Base-by-base conservation (phyloP, 2,888 invertebrate genomes). In the Dromius quadrimaculatus region DNA sequence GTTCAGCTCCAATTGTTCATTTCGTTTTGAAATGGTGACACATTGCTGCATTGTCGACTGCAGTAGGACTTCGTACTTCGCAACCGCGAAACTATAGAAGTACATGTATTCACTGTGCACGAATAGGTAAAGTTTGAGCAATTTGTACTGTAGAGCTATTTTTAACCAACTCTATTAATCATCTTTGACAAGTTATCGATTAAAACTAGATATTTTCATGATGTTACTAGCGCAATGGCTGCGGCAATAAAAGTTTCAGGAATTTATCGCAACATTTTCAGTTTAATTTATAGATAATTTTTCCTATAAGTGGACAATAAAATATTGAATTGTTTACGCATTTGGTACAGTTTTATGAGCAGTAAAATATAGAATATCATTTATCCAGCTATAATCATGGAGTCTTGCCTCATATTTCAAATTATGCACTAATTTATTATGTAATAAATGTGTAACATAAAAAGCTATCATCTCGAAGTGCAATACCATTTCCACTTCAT, bases 1-100 rank as follows among this genome's bases (percentile, higher is more conserved):
- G 59, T 59, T 59, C 59, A 59, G 59, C 36, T 59, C 36, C 59
- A 59, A 59, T 59, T 59, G 59, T 36, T 59, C 59, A 59, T 59
- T 59, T 59, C 59, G 15, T 59, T 59, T 36, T 59, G 34, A 59
- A 59, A 36, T 17, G 34, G 59, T 36, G 59, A 59, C 36, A 36
- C 36, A 59, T 59, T 59, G 59, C 50, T 28, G 50, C 15, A 54
- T 54, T 54, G 50, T 54, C 50, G 50, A 54, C 50, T 54, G 28
- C 50, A 54, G 50, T 28, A 23, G 28, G 28, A 50, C 50, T 50
- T 28, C 47, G n/a, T n/a, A 22, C 2, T 47, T 19, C 11, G 50
- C 19, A 54, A 22, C 2, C 22, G n/a, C 11, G 50, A 15, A 54
- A 54, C 50, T 54, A 54, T 23, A 28, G 23, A 54, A 54, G 50